Evolutionary conservation across 2,797 vertebrate species (phyloP), one percentile per base, ranked within the genome.

Genomic region (Vireo griseus): DNA sequence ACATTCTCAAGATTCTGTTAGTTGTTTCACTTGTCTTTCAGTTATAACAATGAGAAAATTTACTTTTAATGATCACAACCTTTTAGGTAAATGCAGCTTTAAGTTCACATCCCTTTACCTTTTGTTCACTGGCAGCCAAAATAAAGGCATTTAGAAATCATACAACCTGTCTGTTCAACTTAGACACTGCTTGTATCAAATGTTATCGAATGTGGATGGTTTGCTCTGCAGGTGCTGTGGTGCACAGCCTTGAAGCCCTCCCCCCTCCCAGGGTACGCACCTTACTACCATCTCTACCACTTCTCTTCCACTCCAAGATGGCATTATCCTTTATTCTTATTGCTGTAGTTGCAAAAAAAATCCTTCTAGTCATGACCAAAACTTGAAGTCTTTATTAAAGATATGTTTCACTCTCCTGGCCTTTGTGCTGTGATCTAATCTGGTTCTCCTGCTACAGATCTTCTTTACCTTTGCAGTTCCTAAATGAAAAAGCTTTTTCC

Each of bases 261-360:
- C 11, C 28, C 2, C 2, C 10, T 59, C 33, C 0, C 0, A 1
- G 0, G 0, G 45, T 45, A 86, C 63, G 12, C 42, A n/a, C 40
- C 35, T 81, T 55, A 13, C 24, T 47, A 35, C 18, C 28, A 21
- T 31, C 55, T 73, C 77, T 66, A 45, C 58, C 26, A 18, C 37
- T 73, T 73, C 58, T 55, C 37, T 85, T 67, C 31, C 55, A 15
- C 11, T 71, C 20, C 21, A 39, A 20, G 39, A 29, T 37, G 19
- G 14, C 26, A 48, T 5, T 51, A 2, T 20, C 19, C 83, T 72
- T 83, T 84, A 5, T 8, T 79, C 7, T 19, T n/a, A 11, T 72
- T 58, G 63, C 72, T 77, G 0, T 44, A 52, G 14, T 33, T 66
- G 47, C 20, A 84, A 58, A 37, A 37, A 85, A 61, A 75, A 40